Conservation (phyloP, 2,888 invertebrate genomes). For the Lutraria lutraria region DNA sequence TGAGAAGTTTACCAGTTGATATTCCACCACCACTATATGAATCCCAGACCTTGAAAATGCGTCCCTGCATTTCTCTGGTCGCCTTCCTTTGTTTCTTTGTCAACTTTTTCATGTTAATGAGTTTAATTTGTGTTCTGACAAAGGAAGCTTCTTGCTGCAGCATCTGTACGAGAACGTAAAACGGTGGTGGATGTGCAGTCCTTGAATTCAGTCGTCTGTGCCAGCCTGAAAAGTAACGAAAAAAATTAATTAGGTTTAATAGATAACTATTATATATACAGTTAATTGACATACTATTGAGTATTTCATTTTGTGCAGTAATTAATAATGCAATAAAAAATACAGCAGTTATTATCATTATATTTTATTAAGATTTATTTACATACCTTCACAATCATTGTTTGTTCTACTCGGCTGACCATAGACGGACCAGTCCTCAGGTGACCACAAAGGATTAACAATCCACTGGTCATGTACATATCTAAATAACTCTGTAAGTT, state of each 20-base stretch:
- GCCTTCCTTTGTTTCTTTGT: not conserved
- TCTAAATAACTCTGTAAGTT: not conserved
- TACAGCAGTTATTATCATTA: too few relatives aligned
- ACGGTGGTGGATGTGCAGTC: not conserved
- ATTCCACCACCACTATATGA: too few relatives aligned
- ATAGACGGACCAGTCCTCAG: not conserved
- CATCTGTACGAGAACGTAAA: not conserved
- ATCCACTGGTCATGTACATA: not conserved
- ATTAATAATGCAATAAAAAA: too few relatives aligned
- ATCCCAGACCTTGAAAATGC: too few relatives aligned
- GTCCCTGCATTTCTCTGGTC: not conserved
- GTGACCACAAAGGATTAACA: not conserved
- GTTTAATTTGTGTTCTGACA: not conserved
- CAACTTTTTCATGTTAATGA: not conserved
- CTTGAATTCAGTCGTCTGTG: not conserved
- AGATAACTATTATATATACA: too few relatives aligned
- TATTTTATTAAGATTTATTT: too few relatives aligned
- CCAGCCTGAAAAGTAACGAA: too few relatives aligned
- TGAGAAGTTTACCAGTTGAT: too few relatives aligned
- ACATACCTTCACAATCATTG: not conserved
- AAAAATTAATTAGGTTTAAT: too few relatives aligned
- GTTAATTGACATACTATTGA: too few relatives aligned
- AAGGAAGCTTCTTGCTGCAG: not conserved
- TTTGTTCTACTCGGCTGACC: not conserved
- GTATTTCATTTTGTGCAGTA: too few relatives aligned